Evolutionary conservation across 2,113 vertebrate species (phyloP).

Genomic region (Boulengeromyrus knoepffleri): DNA sequence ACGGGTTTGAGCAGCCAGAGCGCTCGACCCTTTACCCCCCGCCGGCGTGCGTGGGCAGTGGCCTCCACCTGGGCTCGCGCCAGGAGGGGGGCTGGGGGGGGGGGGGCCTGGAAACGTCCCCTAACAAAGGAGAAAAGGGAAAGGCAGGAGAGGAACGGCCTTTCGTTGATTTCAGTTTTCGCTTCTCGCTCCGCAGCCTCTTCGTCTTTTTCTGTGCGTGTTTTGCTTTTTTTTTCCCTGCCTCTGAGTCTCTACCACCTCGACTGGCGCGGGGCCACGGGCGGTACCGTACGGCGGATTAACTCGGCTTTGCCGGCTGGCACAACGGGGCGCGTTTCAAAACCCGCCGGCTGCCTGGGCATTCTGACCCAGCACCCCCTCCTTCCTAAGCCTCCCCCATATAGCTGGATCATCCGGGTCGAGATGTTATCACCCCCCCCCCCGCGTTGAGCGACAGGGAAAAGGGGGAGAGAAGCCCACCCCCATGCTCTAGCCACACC

Average conservation of each 20-base stretch:
- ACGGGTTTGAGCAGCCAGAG: constrained; percentile 41
- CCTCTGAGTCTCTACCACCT: constrained; percentile 51
- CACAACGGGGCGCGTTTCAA: constrained; percentile 57
- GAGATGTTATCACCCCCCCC: constrained; percentile 37
- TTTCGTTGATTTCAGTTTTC: constrained; percentile 43
- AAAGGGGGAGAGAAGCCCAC: constrained; percentile 27
- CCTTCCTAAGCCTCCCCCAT: constrained; percentile 32
- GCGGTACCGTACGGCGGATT: constrained; percentile 60
- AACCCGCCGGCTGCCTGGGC: constrained; percentile 54
- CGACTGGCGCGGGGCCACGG: constrained; percentile 52
- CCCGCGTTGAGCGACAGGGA: constrained; percentile 45
- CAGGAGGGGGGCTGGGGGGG: constrained; percentile 40
- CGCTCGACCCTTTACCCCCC: constrained; percentile 54
- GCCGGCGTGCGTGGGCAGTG: constrained; percentile 45
- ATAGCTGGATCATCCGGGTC: constrained; percentile 42
- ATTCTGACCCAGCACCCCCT: constrained; percentile 18
- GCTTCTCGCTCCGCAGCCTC: constrained; percentile 34
- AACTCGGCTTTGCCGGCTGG: constrained; percentile 63
- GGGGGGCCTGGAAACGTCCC: not conserved
- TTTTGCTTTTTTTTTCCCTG: constrained; percentile 25
- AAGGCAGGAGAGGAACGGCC: not conserved
- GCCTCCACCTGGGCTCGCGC: constrained; percentile 50
- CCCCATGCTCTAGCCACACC: not conserved
- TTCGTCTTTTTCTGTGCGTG: not conserved
- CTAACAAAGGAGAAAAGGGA: not conserved